These are phyloP conservation scores for Notechis scutatus DNA, from an alignment of 2,113 vertebrate genomes.

Conservation along the genomic window DNA sequence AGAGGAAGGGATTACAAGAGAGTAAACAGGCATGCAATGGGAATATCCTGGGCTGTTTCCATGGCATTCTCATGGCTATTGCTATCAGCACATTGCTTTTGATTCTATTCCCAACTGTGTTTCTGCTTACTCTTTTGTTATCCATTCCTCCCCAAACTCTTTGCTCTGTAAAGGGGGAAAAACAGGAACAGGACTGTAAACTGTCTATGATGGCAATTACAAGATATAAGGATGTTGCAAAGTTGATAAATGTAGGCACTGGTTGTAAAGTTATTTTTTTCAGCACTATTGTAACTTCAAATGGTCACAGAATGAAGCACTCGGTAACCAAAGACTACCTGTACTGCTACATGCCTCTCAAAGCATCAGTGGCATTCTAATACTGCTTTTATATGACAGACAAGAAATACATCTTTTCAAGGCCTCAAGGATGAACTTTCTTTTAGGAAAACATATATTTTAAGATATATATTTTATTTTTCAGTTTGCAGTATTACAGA, in stretches of 20 bases:
- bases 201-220: neutral
- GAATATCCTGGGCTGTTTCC: neutral
- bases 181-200: neutral
- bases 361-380: neutral
- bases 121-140: neutral
- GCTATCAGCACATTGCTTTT: neutral
- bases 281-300: neutral
- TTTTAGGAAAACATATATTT: neutral
- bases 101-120: neutral
- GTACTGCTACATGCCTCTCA: neutral
- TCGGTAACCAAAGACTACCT: neutral
- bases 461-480: slow-evolving; percentile 25
- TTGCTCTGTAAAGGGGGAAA: neutral
- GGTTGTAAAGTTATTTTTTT: neutral
- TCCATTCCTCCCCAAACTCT: neutral
- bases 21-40: neutral
- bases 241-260: neutral
- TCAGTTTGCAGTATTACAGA: slow-evolving; percentile 33
- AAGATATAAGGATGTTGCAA: neutral
- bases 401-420: neutral
- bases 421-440: neutral
- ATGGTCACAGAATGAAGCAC: neutral
- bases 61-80: neutral
- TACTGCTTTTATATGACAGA: neutral
- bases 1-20: neutral